A percentile compares a stretch with the other conserved stretches of the same genome.
These are phyloP conservation scores for Tenthredo scrophulariae DNA, from an alignment of 2,888 invertebrate species.

Conservation along the genomic window DNA sequence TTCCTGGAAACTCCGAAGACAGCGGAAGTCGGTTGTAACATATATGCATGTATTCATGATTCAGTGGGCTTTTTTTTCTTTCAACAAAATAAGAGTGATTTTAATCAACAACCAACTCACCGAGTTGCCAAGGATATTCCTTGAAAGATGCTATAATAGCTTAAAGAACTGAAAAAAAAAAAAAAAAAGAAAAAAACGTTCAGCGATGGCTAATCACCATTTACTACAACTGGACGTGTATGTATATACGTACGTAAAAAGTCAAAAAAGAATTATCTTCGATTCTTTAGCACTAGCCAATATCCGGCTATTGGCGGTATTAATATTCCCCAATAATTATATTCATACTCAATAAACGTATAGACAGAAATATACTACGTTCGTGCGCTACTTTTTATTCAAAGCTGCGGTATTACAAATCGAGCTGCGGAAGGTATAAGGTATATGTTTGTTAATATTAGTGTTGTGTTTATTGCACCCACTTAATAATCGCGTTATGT, in stretches of 20 bases:
- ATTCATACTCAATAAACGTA: neutral
- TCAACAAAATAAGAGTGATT: neutral
- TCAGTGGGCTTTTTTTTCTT: neutral
- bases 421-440: neutral
- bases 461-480: neutral
- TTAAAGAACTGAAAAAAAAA: neutral
- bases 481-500: neutral
- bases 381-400: neutral
- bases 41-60: no score
- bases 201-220: neutral
- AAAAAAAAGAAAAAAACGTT: neutral
- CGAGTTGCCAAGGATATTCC: neutral
- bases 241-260: no score
- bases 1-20: neutral
- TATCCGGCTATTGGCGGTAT: neutral
- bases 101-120: neutral
- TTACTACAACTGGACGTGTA: neutral
- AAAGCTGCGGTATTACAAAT: neutral
- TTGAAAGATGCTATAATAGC: neutral
- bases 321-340: neutral
- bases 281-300: neutral
- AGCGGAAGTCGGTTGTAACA: no score
- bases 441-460: neutral
- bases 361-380: neutral
- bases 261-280: neutral